These are phyloP conservation scores for Eulemur rufifrons DNA, from an alignment of 2,113 vertebrate species.

Conservation along the genomic window DNA sequence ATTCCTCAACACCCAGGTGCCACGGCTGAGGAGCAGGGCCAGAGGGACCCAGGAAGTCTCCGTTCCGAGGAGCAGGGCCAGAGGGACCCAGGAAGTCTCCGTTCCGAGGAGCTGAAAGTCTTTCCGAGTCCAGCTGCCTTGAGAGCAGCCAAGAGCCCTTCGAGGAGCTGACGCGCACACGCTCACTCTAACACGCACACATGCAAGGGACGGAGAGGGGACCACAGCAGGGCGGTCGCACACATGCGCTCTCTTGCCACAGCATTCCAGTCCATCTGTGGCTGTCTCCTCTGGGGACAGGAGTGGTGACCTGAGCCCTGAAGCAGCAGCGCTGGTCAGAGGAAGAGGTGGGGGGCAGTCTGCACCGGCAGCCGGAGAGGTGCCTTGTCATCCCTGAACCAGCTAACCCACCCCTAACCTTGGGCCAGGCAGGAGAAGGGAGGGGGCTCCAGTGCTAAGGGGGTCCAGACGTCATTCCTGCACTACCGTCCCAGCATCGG, in stretches of 20 bases:
- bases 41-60: conserved; percentile 63
- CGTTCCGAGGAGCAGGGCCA: conserved; percentile 36
- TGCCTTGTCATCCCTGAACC: neutral
- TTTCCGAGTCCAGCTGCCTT: conserved; percentile 55
- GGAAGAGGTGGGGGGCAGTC: neutral
- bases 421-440: neutral
- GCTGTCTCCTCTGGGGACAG: neutral
- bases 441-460: neutral
- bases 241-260: neutral
- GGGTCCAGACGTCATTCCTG: neutral
- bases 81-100: conserved; percentile 63
- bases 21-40: conserved; percentile 4
- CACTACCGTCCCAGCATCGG: neutral
- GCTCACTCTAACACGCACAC: neutral
- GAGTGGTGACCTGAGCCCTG: neutral
- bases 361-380: neutral
- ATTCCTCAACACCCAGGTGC: neutral
- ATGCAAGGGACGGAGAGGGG: neutral
- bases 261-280: conserved; percentile 10
- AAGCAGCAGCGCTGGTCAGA: neutral
- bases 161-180: neutral
- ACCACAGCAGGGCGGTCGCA: neutral
- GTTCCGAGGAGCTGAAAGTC: conserved; percentile 41
- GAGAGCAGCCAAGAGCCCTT: conserved; percentile 58
- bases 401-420: neutral